Percentiles rank a stretch among this genome's conserved stretches.
phyloP scores from a whole-genome alignment of 1,140 invertebrate genomes.

The Octopus bimaculoides region DNA sequence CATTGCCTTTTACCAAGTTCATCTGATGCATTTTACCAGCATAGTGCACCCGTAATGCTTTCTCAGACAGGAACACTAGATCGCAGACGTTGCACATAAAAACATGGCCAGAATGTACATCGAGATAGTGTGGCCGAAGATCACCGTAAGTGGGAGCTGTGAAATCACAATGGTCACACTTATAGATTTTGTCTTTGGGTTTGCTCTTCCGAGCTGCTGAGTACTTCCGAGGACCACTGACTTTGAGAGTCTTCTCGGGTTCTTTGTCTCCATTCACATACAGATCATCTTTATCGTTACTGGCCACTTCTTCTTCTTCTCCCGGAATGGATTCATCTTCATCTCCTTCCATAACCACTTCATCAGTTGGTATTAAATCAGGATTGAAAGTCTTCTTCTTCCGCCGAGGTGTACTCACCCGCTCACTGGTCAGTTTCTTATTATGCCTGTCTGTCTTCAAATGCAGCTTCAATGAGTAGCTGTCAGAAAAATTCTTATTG shows the following conservation, averaged over 20 bases:
- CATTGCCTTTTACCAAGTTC: constrained; percentile 28
- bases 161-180: constrained; percentile 48
- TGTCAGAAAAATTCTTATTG: constrained; percentile 28
- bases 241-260: not conserved
- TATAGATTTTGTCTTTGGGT: constrained; percentile 27
- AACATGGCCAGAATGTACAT: constrained; percentile 41
- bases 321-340: not conserved
- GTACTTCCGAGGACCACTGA: not conserved
- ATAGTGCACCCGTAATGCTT: constrained; percentile 42
- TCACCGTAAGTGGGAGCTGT: constrained; percentile 34
- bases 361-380: constrained; percentile 8
- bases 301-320: constrained; percentile 4
- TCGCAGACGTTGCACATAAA: constrained; percentile 42
- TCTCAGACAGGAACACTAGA: constrained; percentile 41
- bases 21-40: constrained; percentile 36
- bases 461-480: constrained; percentile 25
- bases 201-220: not conserved
- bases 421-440: not conserved
- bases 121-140: constrained; percentile 44
- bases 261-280: not conserved
- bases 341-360: constrained; percentile 12
- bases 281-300: not conserved
- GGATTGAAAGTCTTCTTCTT: constrained; percentile 3
- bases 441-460: constrained; percentile 20
- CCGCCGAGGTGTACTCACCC: not conserved